These are phyloP conservation scores for Drosophila tsacasi DNA, from an alignment of 1,140 invertebrate genomes.

Conservation along the genomic window DNA sequence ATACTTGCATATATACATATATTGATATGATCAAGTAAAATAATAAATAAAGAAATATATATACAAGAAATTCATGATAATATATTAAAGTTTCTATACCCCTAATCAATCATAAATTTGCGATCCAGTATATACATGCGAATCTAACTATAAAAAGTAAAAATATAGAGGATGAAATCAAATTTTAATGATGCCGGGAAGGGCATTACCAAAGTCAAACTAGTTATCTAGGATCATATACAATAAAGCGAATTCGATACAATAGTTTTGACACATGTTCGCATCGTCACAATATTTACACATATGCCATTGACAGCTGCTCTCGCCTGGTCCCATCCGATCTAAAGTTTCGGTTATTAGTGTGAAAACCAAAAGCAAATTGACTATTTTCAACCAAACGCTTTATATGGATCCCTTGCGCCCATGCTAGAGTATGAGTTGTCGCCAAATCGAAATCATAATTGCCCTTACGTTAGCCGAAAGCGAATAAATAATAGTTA, in stretches of 20 bases:
- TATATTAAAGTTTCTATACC: conserved; percentile 79
- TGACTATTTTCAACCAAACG: conserved; percentile 52
- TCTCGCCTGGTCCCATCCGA: conserved; percentile 36
- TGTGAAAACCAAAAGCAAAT: conserved; percentile 32
- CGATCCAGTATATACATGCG: conserved; percentile 66
- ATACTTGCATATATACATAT: conserved; percentile 81
- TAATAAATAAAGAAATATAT: conserved; percentile 66
- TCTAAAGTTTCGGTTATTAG: conserved; percentile 19
- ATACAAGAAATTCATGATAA: conserved; percentile 72
- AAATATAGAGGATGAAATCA: conserved; percentile 62
- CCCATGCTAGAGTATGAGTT: conserved; percentile 18
- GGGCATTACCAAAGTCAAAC: conserved; percentile 23
- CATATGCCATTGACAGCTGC: conserved; percentile 51
- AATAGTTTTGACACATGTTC: conserved; percentile 53
- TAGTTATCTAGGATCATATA: conserved; percentile 68
- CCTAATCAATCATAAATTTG: conserved; percentile 79
- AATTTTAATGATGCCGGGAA: conserved; percentile 46
- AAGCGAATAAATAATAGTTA: conserved; percentile 40
- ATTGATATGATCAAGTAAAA: conserved; percentile 83
- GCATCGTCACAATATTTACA: conserved; percentile 48
- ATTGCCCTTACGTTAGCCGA: conserved; percentile 31
- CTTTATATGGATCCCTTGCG: conserved; percentile 14
- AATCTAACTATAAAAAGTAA: conserved; percentile 45
- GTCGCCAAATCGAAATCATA: conserved; percentile 5
- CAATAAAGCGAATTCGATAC: conserved; percentile 52